Evolutionary conservation across 2,888 invertebrate species (phyloP).

Genomic region (Coecobrya sp.): DNA sequence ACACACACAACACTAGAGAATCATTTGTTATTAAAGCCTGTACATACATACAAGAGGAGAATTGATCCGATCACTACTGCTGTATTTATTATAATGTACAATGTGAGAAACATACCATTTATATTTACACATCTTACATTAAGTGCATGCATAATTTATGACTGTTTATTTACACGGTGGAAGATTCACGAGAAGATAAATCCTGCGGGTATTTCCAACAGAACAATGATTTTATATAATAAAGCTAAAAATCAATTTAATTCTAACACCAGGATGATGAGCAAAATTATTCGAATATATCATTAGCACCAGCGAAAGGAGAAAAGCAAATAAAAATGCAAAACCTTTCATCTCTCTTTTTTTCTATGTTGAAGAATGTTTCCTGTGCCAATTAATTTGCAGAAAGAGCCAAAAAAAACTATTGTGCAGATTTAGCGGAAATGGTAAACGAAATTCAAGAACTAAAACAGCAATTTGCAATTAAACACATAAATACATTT

Average conservation of each 20-base stretch:
- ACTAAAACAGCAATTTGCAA: slow-evolving; percentile 39
- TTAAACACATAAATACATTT: slow-evolving; percentile 41
- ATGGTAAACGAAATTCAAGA: slow-evolving; percentile 2
- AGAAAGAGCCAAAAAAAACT: not conserved
- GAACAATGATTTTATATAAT: slow-evolving; percentile 33
- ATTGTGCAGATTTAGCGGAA: not conserved
- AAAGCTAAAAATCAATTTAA: slow-evolving; percentile 42
- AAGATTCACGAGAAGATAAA: slow-evolving; percentile 56
- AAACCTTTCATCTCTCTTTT: not conserved
- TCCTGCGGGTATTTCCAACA: slow-evolving; percentile 59
- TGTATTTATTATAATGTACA: slow-evolving; percentile 2
- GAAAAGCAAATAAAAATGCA: slow-evolving; percentile 15
- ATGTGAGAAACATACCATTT: slow-evolving; percentile 5
- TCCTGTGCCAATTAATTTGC: slow-evolving; percentile 43
- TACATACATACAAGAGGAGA: not conserved
- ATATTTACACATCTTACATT: not conserved
- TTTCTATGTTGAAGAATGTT: not conserved
- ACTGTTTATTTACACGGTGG: slow-evolving; percentile 13
- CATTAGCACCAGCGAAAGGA: not conserved
- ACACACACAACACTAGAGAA: slow-evolving; percentile 27
- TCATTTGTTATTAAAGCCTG: slow-evolving; percentile 3
- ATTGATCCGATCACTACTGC: not conserved
- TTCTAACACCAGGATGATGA: slow-evolving; percentile 13
- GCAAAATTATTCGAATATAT: not conserved
- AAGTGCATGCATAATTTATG: slow-evolving; percentile 27